Percentiles rank a stretch among this genome's conserved stretches.
phyloP scores from a whole-genome alignment of 2,797 vertebrate species.

The Heliangelus exortis region DNA sequence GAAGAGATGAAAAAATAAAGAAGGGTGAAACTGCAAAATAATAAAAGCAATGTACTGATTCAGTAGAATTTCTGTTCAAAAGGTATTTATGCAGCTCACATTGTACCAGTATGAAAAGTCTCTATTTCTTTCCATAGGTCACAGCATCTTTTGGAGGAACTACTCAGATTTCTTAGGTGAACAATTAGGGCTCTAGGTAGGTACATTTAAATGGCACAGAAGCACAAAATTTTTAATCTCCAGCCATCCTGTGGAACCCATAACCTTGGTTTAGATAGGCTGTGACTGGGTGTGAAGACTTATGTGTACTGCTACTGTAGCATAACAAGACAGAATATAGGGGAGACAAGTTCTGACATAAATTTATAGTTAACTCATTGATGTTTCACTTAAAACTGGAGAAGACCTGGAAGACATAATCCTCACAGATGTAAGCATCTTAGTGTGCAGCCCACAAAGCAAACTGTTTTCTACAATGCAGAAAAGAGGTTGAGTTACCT shows the following conservation, averaged over 20 bases:
- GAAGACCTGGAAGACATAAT: not conserved
- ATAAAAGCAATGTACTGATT: not conserved
- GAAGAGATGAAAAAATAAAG: not conserved
- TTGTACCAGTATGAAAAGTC: not conserved
- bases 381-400: not conserved
- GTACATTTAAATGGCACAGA: not conserved
- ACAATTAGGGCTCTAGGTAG: not conserved
- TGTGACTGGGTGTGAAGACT: not conserved
- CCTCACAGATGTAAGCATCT: not conserved
- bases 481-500: not conserved
- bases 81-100: accelerated
- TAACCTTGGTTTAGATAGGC: not conserved
- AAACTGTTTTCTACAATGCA: not conserved
- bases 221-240: not conserved
- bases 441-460: not conserved
- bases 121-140: not conserved
- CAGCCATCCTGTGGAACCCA: not conserved
- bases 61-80: not conserved
- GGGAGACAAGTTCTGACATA: not conserved
- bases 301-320: not conserved
- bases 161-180: not conserved
- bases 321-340: not conserved
- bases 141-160: not conserved
- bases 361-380: not conserved
- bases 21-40: not conserved